Conservation (phyloP, 2,797 vertebrate species). For the Protonibea diacanthus region DNA sequence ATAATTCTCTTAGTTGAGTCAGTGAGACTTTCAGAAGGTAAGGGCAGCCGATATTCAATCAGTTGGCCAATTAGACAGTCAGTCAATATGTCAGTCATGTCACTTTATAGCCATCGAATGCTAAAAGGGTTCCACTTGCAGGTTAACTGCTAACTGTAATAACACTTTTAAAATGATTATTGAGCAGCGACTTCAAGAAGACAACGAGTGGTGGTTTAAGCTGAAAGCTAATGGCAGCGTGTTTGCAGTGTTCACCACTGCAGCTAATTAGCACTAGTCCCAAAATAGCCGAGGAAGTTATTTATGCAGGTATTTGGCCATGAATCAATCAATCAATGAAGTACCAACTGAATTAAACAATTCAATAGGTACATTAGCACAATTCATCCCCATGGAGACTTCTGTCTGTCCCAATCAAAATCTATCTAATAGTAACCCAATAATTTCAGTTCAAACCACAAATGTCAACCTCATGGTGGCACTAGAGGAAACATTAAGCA, state of each 20-base stretch:
- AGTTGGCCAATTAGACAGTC: neutral
- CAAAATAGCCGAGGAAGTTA: neutral
- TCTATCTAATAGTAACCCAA: neutral
- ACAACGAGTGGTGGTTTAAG: neutral
- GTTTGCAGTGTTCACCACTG: neutral
- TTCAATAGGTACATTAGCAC: no score
- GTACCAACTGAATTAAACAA: neutral
- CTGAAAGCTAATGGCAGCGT: neutral
- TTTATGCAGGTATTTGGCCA: neutral
- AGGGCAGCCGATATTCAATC: neutral
- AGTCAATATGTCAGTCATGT: constrained; percentile 18
- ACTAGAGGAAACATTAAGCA: neutral
- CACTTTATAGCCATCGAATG: neutral
- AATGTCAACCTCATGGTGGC: neutral
- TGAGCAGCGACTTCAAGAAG: neutral
- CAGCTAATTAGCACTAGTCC: neutral
- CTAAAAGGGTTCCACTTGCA: neutral
- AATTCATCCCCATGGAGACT: neutral
- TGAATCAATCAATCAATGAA: neutral
- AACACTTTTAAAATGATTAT: neutral
- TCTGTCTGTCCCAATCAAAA: neutral
- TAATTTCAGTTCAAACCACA: neutral
- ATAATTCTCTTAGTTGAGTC: neutral
- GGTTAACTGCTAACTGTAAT: neutral
- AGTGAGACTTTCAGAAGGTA: neutral